phyloP scores from a whole-genome alignment of 2,113 vertebrate species.

The Erpornis zantholeuca region DNA sequence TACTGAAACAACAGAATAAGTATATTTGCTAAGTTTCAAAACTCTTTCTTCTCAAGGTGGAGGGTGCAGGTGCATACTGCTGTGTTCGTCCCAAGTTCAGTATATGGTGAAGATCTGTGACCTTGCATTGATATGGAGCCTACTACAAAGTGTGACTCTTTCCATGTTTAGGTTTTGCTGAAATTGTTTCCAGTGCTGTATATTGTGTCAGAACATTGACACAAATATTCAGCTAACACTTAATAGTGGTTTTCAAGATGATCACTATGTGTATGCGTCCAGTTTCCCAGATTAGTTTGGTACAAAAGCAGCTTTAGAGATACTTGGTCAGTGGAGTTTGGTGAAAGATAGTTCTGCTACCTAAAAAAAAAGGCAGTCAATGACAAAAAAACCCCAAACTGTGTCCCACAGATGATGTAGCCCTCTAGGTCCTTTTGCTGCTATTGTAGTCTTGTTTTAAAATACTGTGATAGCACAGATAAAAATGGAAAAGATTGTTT shows the following conservation, averaged over 20 bases:
- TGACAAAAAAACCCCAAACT: neutral
- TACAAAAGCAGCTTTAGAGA: neutral
- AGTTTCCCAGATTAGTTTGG: neutral
- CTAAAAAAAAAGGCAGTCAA: neutral
- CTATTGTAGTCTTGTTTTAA: neutral
- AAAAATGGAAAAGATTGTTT: neutral
- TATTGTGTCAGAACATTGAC: neutral
- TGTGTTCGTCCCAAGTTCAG: neutral
- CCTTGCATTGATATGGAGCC: neutral
- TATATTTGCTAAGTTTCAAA: neutral
- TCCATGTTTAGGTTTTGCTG: neutral
- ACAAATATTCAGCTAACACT: neutral
- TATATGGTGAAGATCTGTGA: neutral
- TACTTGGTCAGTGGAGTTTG: neutral
- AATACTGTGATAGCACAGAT: neutral
- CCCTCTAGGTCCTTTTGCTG: neutral
- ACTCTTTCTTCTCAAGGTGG: neutral
- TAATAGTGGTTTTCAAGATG: neutral
- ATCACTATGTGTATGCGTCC: fast-evolving
- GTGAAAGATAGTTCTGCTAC: neutral
- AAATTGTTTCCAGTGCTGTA: neutral
- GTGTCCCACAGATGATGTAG: neutral
- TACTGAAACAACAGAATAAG: neutral
- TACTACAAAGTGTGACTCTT: neutral
- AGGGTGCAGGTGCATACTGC: neutral